Percentiles rank a stretch among this genome's conserved stretches.
Evolutionary conservation across 2,797 vertebrate genomes (phyloP).

Genomic region (Chaunax sp.): DNA sequence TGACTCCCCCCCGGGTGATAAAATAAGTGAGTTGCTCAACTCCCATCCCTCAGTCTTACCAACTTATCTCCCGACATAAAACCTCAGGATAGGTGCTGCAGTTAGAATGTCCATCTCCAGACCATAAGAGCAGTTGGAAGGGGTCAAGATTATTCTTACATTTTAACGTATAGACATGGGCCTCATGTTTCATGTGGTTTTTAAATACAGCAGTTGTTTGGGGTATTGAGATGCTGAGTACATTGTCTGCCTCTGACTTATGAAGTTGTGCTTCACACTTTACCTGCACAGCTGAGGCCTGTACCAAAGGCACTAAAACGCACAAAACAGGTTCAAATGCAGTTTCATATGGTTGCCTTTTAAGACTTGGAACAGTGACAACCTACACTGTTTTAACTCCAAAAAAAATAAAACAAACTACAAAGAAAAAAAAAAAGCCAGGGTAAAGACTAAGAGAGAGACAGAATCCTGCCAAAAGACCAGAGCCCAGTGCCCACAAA

Average conservation of each 20-base stretch:
- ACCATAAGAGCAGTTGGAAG: background rate
- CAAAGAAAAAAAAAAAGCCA: conserved; percentile 45
- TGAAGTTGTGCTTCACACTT: conserved; percentile 28
- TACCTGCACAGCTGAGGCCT: conserved; percentile 26
- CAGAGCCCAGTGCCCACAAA: conserved; percentile 66
- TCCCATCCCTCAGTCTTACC: conserved; percentile 8
- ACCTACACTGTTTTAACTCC: conserved; percentile 52
- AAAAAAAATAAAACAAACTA: conserved; percentile 48
- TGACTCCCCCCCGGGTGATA: conserved; percentile 37
- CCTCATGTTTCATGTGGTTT: background rate
- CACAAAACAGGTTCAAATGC: conserved; percentile 42
- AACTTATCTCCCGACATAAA: background rate
- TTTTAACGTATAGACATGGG: conserved; percentile 3
- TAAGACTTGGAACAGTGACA: conserved; percentile 59
- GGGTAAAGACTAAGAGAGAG: conserved; percentile 58
- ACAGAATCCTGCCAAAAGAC: conserved; percentile 65
- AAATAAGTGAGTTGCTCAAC: conserved; percentile 55
- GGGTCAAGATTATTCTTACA: too few relatives aligned
- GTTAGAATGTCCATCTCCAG: background rate
- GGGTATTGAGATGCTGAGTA: background rate
- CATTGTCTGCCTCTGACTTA: conserved; percentile 4
- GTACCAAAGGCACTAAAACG: conserved; percentile 34
- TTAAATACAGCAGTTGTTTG: conserved; percentile 1
- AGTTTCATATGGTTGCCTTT: conserved; percentile 53
- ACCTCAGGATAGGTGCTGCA: background rate